These are phyloP conservation scores for Pipistrellus pygmaeus DNA, from an alignment of 2,797 vertebrate species.

Conservation along the genomic window DNA sequence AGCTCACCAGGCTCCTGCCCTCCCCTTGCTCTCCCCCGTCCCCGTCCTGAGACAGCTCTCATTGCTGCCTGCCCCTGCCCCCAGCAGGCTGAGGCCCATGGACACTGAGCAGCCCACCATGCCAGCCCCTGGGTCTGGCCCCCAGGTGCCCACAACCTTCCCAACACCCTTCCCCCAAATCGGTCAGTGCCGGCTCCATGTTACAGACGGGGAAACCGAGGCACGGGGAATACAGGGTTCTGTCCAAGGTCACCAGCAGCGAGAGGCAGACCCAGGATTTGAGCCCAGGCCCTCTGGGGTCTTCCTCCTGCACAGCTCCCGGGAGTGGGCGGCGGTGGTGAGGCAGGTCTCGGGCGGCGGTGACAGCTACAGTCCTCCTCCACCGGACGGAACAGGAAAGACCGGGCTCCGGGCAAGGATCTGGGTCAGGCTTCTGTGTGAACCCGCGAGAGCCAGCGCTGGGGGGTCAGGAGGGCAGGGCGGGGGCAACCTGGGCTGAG, in stretches of 20 bases:
- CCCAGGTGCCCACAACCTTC: neutral
- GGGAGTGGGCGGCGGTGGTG: rapidly evolving
- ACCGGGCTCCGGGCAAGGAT: neutral
- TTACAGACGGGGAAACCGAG: neutral
- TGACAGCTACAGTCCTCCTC: neutral
- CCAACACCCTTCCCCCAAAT: neutral
- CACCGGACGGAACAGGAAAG: neutral
- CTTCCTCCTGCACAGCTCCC: neutral
- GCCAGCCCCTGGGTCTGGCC: neutral
- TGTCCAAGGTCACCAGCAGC: neutral
- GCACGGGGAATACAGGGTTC: neutral
- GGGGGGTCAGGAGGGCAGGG: neutral
- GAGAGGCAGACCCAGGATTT: neutral
- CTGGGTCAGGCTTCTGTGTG: neutral
- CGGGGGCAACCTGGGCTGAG: no score
- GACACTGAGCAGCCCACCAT: rapidly evolving
- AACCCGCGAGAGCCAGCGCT: neutral
- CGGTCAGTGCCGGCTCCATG: neutral
- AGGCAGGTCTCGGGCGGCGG: neutral
- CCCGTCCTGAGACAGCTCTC: neutral
- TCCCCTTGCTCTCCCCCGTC: neutral
- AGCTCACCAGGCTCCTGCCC: neutral
- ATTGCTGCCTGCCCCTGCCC: rapidly evolving
- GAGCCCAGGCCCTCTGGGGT: neutral
- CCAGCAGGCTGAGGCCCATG: neutral